These are phyloP conservation scores for Aphelocoma californica DNA, from an alignment of 2,797 vertebrate genomes.

Conservation along the genomic window DNA sequence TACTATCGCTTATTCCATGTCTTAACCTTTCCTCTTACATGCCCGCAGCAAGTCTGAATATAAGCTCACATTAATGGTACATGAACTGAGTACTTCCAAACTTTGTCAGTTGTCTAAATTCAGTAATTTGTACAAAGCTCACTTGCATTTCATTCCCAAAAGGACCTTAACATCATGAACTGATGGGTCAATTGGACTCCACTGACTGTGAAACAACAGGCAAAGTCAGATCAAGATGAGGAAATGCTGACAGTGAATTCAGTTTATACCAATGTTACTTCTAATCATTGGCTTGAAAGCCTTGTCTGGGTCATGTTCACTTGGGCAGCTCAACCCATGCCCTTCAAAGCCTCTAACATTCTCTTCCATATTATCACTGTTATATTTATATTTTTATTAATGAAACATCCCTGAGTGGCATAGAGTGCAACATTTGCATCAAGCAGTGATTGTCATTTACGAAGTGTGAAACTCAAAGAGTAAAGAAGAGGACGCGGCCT, in stretches of 20 bases:
- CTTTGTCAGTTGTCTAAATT: background rate
- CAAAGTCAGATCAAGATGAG: slow-evolving; percentile 11
- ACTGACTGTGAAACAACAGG: background rate
- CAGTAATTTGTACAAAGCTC: background rate
- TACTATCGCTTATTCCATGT: background rate
- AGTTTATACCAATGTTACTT: slow-evolving; percentile 36
- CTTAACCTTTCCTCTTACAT: background rate
- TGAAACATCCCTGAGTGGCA: slow-evolving; percentile 95
- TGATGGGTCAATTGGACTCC: background rate
- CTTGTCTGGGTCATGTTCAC: slow-evolving; percentile 86
- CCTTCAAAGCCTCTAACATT: slow-evolving; percentile 69
- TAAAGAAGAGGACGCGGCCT: slow-evolving; percentile 23
- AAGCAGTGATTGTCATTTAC: slow-evolving; percentile 95
- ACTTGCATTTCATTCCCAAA: background rate
- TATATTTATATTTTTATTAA: slow-evolving; percentile 75
- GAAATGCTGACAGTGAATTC: slow-evolving; percentile 61
- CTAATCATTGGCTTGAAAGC: slow-evolving; percentile 79
- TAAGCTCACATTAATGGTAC: background rate
- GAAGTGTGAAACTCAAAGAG: slow-evolving; percentile 70
- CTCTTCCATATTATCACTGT: slow-evolving; percentile 73
- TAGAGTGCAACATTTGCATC: slow-evolving; percentile 85
- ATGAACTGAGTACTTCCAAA: background rate
- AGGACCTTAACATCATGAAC: background rate
- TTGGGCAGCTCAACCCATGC: slow-evolving; percentile 42
- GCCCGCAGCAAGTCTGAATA: background rate